Evolutionary conservation across 2,888 invertebrate genomes (phyloP).

Genomic region (Andrena haemorrhoa): DNA sequence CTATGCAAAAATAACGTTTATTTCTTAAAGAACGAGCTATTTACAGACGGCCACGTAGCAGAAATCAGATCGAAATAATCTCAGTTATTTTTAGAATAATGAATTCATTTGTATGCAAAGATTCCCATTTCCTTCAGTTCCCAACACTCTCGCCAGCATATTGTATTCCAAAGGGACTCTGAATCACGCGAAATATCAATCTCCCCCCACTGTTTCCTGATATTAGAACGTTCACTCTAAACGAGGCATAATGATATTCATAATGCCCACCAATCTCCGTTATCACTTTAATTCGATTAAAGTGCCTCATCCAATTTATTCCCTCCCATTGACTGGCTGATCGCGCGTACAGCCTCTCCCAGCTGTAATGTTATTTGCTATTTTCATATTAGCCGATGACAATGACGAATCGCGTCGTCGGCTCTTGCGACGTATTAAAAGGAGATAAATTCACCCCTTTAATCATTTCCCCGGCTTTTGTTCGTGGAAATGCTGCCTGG

Average conservation of each 20-base stretch:
- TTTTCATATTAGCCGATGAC: conserved; percentile 3
- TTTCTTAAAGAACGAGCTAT: too few species aligned
- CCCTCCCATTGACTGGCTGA: neutral
- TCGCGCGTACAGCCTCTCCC: neutral
- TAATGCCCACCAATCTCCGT: neutral
- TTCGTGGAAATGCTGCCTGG: neutral
- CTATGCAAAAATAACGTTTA: too few species aligned
- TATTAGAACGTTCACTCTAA: neutral
- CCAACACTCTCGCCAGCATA: neutral
- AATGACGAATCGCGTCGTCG: neutral
- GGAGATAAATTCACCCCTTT: neutral
- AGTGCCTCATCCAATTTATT: neutral
- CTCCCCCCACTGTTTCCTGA: too few species aligned
- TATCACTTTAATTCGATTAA: conserved; percentile 1
- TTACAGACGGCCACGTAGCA: too few species aligned
- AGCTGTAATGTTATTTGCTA: neutral
- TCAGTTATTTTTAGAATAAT: too few species aligned
- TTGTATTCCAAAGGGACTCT: too few species aligned
- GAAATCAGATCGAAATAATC: too few species aligned
- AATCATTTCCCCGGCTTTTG: neutral
- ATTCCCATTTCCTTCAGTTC: conserved; percentile 1
- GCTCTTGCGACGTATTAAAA: neutral
- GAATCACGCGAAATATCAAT: too few species aligned
- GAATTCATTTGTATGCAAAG: too few species aligned
- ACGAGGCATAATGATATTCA: neutral